Base-by-base conservation (phyloP, 2,113 vertebrate species). In the Pitta sordida region DNA sequence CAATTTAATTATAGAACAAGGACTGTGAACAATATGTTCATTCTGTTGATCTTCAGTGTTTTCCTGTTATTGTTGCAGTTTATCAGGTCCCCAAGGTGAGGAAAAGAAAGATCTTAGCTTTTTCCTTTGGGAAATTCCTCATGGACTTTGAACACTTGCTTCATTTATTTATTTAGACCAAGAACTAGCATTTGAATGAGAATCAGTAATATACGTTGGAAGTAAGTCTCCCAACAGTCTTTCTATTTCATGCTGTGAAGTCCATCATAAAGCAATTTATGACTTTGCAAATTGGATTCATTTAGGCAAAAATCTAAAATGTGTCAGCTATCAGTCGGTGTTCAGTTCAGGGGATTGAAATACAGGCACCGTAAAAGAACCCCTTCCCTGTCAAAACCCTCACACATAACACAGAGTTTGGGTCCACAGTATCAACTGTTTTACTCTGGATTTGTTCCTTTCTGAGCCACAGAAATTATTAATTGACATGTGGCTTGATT, bases 331-430 rank as follows among this genome's bases (percentile, higher is more conserved):
- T 48, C 26, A 29, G 29, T 41, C 29, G 6, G 32, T 58, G 26
- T 63, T 71, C 29, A 13, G 32, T 46, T 82, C 48, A 21, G 5
- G 30, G 26, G 15, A 26, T 20, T 59, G 58, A 88, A 59, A 13
- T 29, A 59, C 11, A 76, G 8, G 4, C 15, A 11, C 3, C 32
- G 8, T 43, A 10, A 68, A 64, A 58, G 23, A 75, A 63, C 0
- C 6, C 3, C 4, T 90, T 88, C 19, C 6, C 9, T 65, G 16
- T 46, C 20, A 58, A 79, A 93, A 32, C 26, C 7, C 6, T 51
- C 16, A 13, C 0, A 0, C 67, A 9, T 39, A 51, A 52, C 5
- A 11, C 15, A 22, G 29, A 74, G 58, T 20, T 62, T 2, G 1
- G 3, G 15, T 56, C 9, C 13, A 37, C 12, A 27, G 23, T 37